Evolutionary conservation across 2,888 invertebrate genomes (phyloP).

Genomic region (Anthophora plumipes): DNA sequence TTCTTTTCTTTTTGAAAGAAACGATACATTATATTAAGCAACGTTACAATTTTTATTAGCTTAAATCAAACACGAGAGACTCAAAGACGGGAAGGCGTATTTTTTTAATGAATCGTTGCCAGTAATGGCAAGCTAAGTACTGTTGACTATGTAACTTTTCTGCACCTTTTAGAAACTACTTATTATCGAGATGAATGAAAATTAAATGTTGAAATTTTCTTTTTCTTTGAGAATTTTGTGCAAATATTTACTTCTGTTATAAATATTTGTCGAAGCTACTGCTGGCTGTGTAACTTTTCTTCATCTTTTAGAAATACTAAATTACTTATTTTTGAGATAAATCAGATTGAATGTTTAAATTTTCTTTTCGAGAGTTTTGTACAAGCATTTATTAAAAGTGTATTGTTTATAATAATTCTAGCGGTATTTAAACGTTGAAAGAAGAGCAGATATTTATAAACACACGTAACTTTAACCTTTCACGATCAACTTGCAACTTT

Average conservation of each 20-base stretch:
- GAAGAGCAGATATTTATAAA: not conserved
- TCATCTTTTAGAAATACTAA: too few relatives aligned
- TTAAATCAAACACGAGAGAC: not conserved
- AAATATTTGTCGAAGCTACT: too few relatives aligned
- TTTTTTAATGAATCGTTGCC: not conserved
- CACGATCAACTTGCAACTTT: not conserved
- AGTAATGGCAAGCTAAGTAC: not conserved
- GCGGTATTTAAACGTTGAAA: not conserved
- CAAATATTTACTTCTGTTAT: too few relatives aligned
- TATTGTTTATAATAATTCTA: not conserved
- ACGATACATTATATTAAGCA: not conserved
- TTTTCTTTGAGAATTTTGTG: not conserved
- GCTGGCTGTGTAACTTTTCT: too few relatives aligned
- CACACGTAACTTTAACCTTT: not conserved
- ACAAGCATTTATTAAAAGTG: not conserved
- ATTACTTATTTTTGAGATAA: not conserved
- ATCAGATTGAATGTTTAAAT: not conserved
- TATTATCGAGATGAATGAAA: not conserved
- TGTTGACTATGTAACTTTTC: not conserved
- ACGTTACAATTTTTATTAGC: constrained; percentile 1
- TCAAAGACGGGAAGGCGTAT: not conserved
- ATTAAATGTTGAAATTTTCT: not conserved
- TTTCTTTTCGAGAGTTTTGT: not conserved
- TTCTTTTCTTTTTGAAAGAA: not conserved
- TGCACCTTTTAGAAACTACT: too few relatives aligned